Conservation (phyloP, 2,888 invertebrate species). For the Smittia sp. region DNA sequence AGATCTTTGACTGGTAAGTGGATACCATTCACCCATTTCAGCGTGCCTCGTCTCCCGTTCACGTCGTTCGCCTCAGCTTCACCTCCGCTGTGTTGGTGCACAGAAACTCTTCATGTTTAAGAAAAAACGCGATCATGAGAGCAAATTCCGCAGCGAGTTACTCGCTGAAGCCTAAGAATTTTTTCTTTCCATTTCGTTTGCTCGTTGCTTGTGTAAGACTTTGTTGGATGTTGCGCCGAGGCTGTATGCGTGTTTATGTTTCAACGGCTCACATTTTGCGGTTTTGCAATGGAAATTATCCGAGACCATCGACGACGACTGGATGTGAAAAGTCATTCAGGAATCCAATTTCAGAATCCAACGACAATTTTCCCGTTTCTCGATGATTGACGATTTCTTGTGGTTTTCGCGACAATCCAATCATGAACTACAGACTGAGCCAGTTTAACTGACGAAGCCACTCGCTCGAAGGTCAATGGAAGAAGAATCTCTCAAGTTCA, state of each 20-base stretch:
- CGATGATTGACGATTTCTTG: background rate
- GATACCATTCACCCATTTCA: slow-evolving; percentile 4
- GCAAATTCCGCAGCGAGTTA: slow-evolving; percentile 4
- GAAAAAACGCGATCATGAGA: slow-evolving; percentile 12
- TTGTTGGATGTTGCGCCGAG: no score
- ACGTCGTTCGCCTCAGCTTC: background rate
- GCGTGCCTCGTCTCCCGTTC: background rate
- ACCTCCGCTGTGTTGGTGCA: background rate
- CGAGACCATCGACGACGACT: no score
- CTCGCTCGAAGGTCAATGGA: background rate
- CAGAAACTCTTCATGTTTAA: background rate
- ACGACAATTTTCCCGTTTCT: background rate
- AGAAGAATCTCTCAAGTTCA: background rate
- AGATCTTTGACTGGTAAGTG: slow-evolving; percentile 12
- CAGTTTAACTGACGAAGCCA: no score
- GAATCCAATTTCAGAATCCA: slow-evolving; percentile 6
- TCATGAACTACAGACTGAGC: no score
- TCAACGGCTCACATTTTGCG: background rate
- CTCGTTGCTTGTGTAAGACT: background rate
- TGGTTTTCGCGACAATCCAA: background rate
- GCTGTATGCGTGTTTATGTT: background rate
- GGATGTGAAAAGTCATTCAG: background rate
- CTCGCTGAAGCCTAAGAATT: background rate
- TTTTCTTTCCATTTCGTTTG: background rate
- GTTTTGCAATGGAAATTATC: background rate